These are phyloP conservation scores for Drosophila antonietae DNA, from an alignment of 2,888 invertebrate genomes.

Conservation along the genomic window DNA sequence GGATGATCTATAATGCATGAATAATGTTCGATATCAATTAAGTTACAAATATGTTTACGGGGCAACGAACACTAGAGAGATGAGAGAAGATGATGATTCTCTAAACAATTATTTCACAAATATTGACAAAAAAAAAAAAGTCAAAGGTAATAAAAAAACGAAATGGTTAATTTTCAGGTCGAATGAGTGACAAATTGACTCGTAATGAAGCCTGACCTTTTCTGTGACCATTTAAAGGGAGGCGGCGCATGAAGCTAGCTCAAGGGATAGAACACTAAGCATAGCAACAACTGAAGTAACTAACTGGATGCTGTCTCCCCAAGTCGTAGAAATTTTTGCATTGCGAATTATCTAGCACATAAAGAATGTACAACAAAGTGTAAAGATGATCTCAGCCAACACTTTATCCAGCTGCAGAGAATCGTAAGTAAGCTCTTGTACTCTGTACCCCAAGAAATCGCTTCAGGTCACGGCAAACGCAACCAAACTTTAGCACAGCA, in stretches of 20 bases:
- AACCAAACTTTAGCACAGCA: background rate
- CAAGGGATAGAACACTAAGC: background rate
- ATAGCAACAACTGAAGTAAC: background rate
- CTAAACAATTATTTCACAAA: too few relatives aligned
- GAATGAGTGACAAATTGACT: constrained; percentile 1
- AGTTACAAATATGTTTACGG: background rate
- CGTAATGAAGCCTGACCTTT: background rate
- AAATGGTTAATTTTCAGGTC: background rate
- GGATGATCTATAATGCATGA: constrained; percentile 11
- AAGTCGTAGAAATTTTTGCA: background rate
- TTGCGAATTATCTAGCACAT: background rate
- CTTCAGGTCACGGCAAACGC: too few relatives aligned
- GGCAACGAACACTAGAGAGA: background rate
- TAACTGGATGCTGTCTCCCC: background rate
- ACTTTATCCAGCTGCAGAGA: background rate
- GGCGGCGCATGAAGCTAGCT: background rate
- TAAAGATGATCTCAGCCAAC: background rate
- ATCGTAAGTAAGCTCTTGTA: background rate
- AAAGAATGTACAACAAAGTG: background rate
- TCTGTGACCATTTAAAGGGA: background rate
- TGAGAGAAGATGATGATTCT: too few relatives aligned
- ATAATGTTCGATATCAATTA: background rate
- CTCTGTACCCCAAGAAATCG: too few relatives aligned
- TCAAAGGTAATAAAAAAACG: background rate
- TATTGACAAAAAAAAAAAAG: background rate